These are phyloP conservation scores for Arctia plantaginis DNA, from an alignment of 2,888 invertebrate genomes.

Conservation along the genomic window DNA sequence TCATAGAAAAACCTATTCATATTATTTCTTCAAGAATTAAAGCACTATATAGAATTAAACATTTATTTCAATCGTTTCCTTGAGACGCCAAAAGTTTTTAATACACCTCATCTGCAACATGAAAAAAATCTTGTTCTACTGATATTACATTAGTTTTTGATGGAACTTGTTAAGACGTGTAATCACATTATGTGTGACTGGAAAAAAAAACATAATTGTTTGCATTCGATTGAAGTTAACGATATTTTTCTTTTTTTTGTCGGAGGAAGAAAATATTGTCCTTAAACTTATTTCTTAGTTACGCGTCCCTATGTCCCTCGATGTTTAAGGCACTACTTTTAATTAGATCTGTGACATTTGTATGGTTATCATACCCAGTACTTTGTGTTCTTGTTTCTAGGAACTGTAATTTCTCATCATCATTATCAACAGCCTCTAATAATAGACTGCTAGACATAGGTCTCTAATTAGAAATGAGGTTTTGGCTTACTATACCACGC, in stretches of 20 bases:
- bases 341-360: background rate
- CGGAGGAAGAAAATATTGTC: background rate
- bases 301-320: too few species aligned
- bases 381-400: background rate
- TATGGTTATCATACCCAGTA: background rate
- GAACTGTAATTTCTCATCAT: background rate
- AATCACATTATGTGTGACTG: background rate
- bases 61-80: background rate
- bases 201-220: background rate
- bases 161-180: background rate
- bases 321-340: background rate
- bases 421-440: too few species aligned
- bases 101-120: background rate
- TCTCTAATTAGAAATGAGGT: too few species aligned
- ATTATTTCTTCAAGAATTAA: too few species aligned
- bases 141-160: background rate
- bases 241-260: background rate
- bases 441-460: too few species aligned
- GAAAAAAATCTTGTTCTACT: background rate
- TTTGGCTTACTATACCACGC: too few species aligned
- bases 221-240: background rate
- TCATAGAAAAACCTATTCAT: too few species aligned
- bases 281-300: background rate
- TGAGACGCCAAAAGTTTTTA: background rate
- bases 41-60: too few species aligned